Evolutionary conservation across 2,888 invertebrate species (phyloP).

Genomic region (Keiferia lycopersicella): DNA sequence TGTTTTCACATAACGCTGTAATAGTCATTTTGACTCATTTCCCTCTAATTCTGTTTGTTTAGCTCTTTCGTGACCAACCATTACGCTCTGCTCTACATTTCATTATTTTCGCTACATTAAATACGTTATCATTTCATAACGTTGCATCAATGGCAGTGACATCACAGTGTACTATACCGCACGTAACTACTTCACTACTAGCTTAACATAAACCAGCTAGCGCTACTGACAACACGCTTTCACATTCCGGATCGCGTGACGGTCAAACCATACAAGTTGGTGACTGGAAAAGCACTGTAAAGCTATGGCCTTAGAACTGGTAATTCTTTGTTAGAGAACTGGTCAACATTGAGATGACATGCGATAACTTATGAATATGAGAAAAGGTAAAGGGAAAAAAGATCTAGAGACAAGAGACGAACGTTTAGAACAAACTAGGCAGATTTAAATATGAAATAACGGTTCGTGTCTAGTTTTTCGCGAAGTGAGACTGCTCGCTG

Average conservation of each 20-base stretch:
- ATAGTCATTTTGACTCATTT: too few species aligned
- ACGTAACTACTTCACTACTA: not conserved
- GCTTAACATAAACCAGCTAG: conserved; percentile 14
- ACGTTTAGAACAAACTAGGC: too few species aligned
- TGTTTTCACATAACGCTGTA: too few species aligned
- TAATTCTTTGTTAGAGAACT: not conserved
- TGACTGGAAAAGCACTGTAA: not conserved
- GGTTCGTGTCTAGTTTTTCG: too few species aligned
- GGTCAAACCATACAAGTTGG: conserved; percentile 39
- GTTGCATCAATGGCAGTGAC: conserved; percentile 35
- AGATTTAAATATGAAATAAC: too few species aligned
- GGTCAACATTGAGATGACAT: conserved; percentile 5
- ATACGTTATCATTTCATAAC: conserved; percentile 31
- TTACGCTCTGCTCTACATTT: not conserved
- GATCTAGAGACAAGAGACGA: not conserved
- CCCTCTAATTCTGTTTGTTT: not conserved
- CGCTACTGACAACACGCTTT: conserved; percentile 50
- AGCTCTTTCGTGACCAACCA: not conserved
- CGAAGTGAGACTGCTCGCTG: not conserved
- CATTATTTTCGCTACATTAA: not conserved
- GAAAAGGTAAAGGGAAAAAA: not conserved
- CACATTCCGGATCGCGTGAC: conserved; percentile 64
- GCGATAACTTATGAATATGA: not conserved
- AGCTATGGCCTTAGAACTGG: not conserved
- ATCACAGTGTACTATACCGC: conserved; percentile 29